phyloP scores from a whole-genome alignment of 2,113 vertebrate species.

The Pygoscelis antarcticus region DNA sequence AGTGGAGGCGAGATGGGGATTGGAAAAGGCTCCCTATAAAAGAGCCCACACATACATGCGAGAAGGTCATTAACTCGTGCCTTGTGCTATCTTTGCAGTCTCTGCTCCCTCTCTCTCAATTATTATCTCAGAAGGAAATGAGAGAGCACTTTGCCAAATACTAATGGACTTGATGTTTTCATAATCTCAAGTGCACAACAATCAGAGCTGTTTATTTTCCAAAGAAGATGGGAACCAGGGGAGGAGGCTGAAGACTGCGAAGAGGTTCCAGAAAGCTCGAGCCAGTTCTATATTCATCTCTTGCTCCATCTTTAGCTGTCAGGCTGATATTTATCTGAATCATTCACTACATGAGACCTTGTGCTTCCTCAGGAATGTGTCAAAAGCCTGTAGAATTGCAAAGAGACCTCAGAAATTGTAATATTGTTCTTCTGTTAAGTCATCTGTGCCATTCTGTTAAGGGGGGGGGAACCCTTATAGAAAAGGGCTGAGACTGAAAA shows the following conservation, averaged over 20 bases:
- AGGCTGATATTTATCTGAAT: constrained; percentile 25
- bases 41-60: constrained; percentile 57
- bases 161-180: constrained; percentile 66
- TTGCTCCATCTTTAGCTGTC: constrained; percentile 8
- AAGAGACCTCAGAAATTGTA: neutral
- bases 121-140: constrained; percentile 55
- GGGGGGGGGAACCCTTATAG: neutral
- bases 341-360: neutral
- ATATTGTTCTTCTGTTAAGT: neutral
- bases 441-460: neutral
- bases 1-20: constrained; percentile 42
- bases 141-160: constrained; percentile 60
- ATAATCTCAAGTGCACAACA: constrained; percentile 63
- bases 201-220: constrained; percentile 66
- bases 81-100: constrained; percentile 57
- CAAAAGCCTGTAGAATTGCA: neutral
- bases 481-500: neutral
- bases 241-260: constrained; percentile 24
- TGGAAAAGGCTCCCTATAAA: constrained; percentile 52
- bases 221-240: constrained; percentile 40
- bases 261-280: constrained; percentile 28
- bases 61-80: constrained; percentile 65
- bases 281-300: constrained; percentile 35
- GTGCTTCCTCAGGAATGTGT: constrained; percentile 1
- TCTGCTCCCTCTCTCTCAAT: constrained; percentile 37